These are phyloP conservation scores for Drosophila formosana DNA, from an alignment of 2,888 invertebrate species.

Conservation along the genomic window DNA sequence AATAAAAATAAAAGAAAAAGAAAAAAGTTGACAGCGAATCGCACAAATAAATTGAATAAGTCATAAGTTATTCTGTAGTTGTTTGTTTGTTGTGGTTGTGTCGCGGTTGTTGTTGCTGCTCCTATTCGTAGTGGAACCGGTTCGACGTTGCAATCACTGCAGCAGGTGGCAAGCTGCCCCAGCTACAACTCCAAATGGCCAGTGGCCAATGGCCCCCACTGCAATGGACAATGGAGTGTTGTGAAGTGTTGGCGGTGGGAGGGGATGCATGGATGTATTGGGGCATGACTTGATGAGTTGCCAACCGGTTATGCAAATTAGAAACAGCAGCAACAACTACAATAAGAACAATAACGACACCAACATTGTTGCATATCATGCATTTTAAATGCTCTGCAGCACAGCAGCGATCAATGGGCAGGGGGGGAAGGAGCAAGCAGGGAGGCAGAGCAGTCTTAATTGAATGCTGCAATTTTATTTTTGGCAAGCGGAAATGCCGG, in stretches of 20 bases:
- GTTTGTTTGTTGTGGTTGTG: slow-evolving; percentile 21
- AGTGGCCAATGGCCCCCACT: slow-evolving; percentile 39
- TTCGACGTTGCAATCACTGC: slow-evolving; percentile 49
- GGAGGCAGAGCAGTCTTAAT: neutral
- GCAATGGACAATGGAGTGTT: neutral
- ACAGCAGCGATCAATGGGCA: neutral
- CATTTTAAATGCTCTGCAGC: slow-evolving; percentile 57
- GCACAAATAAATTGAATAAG: slow-evolving; percentile 66
- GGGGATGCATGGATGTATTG: slow-evolving; percentile 3
- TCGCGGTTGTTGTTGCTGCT: slow-evolving; percentile 26
- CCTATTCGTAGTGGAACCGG: slow-evolving; percentile 57
- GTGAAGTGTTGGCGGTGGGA: slow-evolving; percentile 4
- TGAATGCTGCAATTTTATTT: slow-evolving; percentile 29
- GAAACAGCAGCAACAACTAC: slow-evolving; percentile 29
- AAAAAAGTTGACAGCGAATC: slow-evolving; percentile 4
- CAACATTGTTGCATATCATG: slow-evolving; percentile 65
- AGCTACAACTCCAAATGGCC: slow-evolving; percentile 37
- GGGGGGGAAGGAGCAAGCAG: too few relatives aligned
- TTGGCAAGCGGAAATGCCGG: slow-evolving; percentile 59
- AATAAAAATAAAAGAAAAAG: neutral
- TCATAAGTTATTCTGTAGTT: slow-evolving; percentile 57
- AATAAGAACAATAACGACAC: slow-evolving; percentile 13
- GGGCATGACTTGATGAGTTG: slow-evolving; percentile 47
- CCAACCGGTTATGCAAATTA: slow-evolving; percentile 75
- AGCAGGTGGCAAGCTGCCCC: slow-evolving; percentile 69